Conservation (phyloP, 1,140 invertebrate species). For the Aphaenogaster rudis region DNA sequence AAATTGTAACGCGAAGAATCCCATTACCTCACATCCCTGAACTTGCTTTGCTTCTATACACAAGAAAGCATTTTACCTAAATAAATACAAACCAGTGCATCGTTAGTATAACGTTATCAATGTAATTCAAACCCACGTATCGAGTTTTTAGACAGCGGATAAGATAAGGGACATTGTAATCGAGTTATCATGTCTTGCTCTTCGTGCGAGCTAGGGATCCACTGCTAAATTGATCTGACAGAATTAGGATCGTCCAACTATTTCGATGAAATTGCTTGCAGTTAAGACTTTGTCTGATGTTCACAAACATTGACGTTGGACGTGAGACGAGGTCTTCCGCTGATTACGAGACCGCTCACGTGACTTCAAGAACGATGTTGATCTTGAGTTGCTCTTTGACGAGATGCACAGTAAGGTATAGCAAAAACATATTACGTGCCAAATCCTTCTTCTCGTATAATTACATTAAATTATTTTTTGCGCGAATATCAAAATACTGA, state of each 20-base stretch:
- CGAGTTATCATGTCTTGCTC: slow-evolving; percentile 48
- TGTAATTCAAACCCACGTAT: background rate
- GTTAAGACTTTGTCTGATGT: slow-evolving; percentile 74
- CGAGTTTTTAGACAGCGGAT: background rate
- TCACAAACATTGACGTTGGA: slow-evolving; percentile 74
- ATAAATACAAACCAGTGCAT: background rate
- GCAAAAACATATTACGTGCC: slow-evolving; percentile 55
- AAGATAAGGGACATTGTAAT: slow-evolving; percentile 20
- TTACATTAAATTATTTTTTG: slow-evolving; percentile 35
- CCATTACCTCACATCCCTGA: background rate
- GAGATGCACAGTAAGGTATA: slow-evolving; percentile 28
- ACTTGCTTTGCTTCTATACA: background rate
- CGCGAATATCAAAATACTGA: background rate
- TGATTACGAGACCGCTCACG: slow-evolving; percentile 73
- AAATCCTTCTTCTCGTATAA: slow-evolving; percentile 53
- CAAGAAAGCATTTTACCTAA: background rate
- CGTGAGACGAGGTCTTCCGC: slow-evolving; percentile 67
- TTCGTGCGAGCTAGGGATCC: slow-evolving; percentile 33
- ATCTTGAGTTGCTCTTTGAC: slow-evolving; percentile 58
- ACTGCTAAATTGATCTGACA: slow-evolving; percentile 68
- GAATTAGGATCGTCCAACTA: slow-evolving; percentile 75
- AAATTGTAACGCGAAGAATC: slow-evolving; percentile 53
- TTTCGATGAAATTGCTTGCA: slow-evolving; percentile 71
- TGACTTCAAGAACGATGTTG: slow-evolving; percentile 72
- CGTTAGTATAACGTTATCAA: background rate